Percentiles rank a stretch among this genome's conserved stretches.
phyloP scores from a whole-genome alignment of 2,888 invertebrate genomes.

The Epinotia nisella region DNA sequence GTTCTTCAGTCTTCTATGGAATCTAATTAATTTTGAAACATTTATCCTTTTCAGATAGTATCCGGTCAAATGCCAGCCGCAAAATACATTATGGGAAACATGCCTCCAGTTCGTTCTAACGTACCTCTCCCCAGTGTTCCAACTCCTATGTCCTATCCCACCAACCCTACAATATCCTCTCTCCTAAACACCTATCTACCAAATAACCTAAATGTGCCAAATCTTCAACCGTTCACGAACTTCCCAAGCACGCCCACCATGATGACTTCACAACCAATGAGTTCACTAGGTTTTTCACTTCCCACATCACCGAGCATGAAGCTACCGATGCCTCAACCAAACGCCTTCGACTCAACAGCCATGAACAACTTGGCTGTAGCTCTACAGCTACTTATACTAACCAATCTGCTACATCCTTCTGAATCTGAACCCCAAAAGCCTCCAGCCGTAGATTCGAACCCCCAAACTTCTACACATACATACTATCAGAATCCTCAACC shows the following conservation, averaged over 20 bases:
- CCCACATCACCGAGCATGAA: neutral
- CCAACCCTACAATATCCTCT: slow-evolving; percentile 13
- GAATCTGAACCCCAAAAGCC: slow-evolving; percentile 43
- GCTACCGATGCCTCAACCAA: neutral
- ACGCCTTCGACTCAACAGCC: slow-evolving; percentile 60
- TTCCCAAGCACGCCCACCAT: slow-evolving; percentile 8
- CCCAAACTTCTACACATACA: slow-evolving; percentile 1
- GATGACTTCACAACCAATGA: neutral
- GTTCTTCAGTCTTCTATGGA: too few relatives aligned
- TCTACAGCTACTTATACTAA: slow-evolving; percentile 69
- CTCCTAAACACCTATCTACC: slow-evolving; percentile 27
- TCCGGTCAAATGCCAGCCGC: slow-evolving; percentile 22
- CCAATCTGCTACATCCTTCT: slow-evolving; percentile 63
- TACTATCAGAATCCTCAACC: slow-evolving; percentile 10
- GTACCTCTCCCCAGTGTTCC: slow-evolving; percentile 19
- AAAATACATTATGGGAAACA: slow-evolving; percentile 36
- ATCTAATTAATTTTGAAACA: neutral
- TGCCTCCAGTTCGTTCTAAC: neutral
- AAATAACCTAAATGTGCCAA: slow-evolving; percentile 12
- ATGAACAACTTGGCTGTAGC: slow-evolving; percentile 75
- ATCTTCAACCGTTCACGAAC: slow-evolving; percentile 6
- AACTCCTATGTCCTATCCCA: slow-evolving; percentile 25
- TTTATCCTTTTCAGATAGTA: slow-evolving; percentile 28
- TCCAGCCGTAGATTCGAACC: slow-evolving; percentile 22
- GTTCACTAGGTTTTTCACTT: neutral